Evolutionary conservation across 92 coral and sea anemone genomes (phyloP).

Genomic region (Paragorgia papillata): DNA sequence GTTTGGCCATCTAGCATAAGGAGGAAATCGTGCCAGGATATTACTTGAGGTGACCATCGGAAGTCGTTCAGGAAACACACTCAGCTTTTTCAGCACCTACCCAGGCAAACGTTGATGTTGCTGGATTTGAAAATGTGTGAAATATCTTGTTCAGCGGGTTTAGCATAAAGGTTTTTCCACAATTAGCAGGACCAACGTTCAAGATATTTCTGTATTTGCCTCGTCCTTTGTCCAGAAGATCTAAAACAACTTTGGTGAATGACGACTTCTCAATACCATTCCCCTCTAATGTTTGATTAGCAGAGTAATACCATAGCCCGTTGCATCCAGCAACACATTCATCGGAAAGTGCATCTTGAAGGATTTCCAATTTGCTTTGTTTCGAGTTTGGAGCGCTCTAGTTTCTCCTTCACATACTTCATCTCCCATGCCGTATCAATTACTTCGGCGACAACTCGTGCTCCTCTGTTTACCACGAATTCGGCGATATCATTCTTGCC

Average conservation of each 20-base stretch:
- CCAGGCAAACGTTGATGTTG: constrained; percentile 56
- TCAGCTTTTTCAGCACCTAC: constrained; percentile 49
- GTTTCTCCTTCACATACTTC: constrained; percentile 30
- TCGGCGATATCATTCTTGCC: constrained; percentile 65
- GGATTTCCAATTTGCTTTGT: constrained; percentile 50
- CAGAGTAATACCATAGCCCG: constrained; percentile 54
- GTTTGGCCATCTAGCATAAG: too few species aligned
- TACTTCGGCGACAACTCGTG: constrained; percentile 50
- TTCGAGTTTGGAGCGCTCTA: constrained; percentile 38
- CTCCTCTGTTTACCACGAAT: constrained; percentile 61
- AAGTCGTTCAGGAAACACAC: constrained; percentile 49
- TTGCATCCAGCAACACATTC: constrained; percentile 46
- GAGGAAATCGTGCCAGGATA: constrained; percentile 22
- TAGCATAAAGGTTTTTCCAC: too few species aligned
- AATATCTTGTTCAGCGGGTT: constrained; percentile 56
- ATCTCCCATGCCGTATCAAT: too few species aligned
- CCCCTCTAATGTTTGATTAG: constrained; percentile 41
- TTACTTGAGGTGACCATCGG: constrained; percentile 9
- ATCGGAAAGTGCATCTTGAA: constrained; percentile 17
- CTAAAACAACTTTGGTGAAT: constrained; percentile 6
- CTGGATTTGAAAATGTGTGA: constrained; percentile 55
- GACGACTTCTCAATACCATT: constrained; percentile 24
- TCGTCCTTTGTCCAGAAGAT: constrained; percentile 26
- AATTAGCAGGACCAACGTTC: constrained; percentile 62
- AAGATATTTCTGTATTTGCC: constrained; percentile 42